Base-by-base conservation (phyloP, 2,888 invertebrate genomes). In the Ramazzottius varieornatus region DNA sequence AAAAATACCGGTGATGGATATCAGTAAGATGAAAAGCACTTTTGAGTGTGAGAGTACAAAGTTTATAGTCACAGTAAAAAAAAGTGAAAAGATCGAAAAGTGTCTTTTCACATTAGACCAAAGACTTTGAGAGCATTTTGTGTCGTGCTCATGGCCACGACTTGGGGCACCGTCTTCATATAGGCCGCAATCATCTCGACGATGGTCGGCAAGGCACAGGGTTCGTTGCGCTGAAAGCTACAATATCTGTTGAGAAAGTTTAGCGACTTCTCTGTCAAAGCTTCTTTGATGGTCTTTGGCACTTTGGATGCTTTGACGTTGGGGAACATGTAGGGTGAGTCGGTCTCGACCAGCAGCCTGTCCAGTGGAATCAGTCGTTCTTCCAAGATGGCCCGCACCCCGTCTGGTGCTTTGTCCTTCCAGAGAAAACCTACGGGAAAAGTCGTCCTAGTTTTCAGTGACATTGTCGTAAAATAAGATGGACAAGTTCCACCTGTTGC, bases 301-400 rank as follows among this genome's bases (percentile, higher is more conserved):
- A 93, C 78, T 76, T 92, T 92, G 33, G 90, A 89, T 68, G 91
- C 90, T 73, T 91, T 81, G 68, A 88, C 88, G 76, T 93, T 89
- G 1, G 92, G 90, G 76, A 88, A 93, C 90, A 92, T 91, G 74
- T 90, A 93, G 1, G 93, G 92, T 0, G 91, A 86, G 77, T 93
- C 92, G 0, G 91, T 90, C 77, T 92, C 91, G 2, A 93, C 85
- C 67, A 93, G 76, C 70, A 92, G 77, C 73, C 84, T 82, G 71
- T 92, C 89, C 69, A 93, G 73, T 0, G 91, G 89, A 71, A 90
- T 80, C 65, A 83, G 79, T 66, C 86, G 84, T 72, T 86, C 85
- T 40, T 86, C 85, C 46, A 93, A 75, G 68, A 90, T 78, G 73
- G 86, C 83, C 65, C 90, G 80, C 1, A 93, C 86, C 16, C 92